phyloP scores from a whole-genome alignment of 2,888 invertebrate genomes.

The Heliconius ethilla region DNA sequence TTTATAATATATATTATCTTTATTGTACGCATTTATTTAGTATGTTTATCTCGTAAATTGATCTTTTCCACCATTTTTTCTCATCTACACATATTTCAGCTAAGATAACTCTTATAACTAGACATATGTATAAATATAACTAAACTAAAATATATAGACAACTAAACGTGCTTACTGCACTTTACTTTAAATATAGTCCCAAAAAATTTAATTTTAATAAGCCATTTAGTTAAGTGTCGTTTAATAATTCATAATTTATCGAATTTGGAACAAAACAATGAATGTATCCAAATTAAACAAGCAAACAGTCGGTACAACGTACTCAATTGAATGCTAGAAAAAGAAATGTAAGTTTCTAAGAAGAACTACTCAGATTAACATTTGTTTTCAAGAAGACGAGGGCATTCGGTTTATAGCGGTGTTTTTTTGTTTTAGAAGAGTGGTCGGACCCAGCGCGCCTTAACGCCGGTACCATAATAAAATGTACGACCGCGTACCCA shows the following conservation, averaged over 20 bases:
- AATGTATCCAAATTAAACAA: slow-evolving; percentile 33
- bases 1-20: not conserved
- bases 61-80: slow-evolving; percentile 12
- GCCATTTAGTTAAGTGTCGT: not conserved
- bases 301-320: slow-evolving; percentile 40
- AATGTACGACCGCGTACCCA: slow-evolving; percentile 72
- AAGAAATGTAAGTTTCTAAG: not conserved
- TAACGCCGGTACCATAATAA: slow-evolving; percentile 70
- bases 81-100: slow-evolving; percentile 15
- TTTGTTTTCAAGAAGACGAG: slow-evolving; percentile 13
- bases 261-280: slow-evolving; percentile 33
- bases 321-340: not conserved
- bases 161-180: not conserved
- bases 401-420: slow-evolving; percentile 33
- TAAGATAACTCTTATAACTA: not conserved
- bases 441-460: slow-evolving; percentile 66
- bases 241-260: not conserved
- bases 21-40: slow-evolving; percentile 14
- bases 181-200: not conserved
- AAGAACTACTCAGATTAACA: not conserved
- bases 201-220: not conserved
- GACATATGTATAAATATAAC: no score
- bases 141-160: not conserved
- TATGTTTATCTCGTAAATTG: slow-evolving; percentile 16
- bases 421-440: slow-evolving; percentile 75